Conservation (phyloP, 2,888 invertebrate species). For the Lacanobia oleracea region DNA sequence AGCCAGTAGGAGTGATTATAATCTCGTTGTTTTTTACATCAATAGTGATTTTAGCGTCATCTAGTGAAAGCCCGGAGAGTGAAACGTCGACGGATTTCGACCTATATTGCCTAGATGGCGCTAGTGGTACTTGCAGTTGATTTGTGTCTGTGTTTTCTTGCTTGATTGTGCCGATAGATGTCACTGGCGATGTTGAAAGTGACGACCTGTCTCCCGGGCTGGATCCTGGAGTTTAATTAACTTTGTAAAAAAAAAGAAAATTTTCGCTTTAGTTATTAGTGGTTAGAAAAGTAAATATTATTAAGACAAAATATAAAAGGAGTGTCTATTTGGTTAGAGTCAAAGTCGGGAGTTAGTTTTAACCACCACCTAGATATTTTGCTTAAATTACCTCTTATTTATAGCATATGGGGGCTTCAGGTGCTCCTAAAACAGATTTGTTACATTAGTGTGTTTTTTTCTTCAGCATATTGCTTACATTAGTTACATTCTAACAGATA, state of each 20-base stretch:
- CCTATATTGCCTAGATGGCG: constrained; percentile 85
- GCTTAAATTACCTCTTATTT: constrained; percentile 76
- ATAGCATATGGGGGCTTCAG: constrained; percentile 73
- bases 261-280: constrained; percentile 51
- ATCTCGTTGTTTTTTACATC: constrained; percentile 86
- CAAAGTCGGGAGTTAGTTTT: constrained; percentile 3
- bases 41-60: constrained; percentile 85
- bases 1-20: constrained; percentile 83
- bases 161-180: constrained; percentile 78
- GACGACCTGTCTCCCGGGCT: constrained; percentile 87
- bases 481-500: background rate
- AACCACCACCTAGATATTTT: constrained; percentile 66
- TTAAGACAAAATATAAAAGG: background rate
- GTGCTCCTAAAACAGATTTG: constrained; percentile 80
- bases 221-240: constrained; percentile 82
- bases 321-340: background rate
- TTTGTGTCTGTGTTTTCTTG: constrained; percentile 79
- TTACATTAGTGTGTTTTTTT: background rate
- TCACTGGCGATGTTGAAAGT: constrained; percentile 83
- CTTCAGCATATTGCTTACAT: too few species aligned
- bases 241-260: constrained; percentile 69
- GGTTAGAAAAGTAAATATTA: background rate
- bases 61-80: constrained; percentile 79
- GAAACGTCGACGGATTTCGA: constrained; percentile 91
- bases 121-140: constrained; percentile 81